Percentiles rank a stretch among this genome's conserved stretches.
These are phyloP conservation scores for Autographa pulchrina DNA, from an alignment of 2,888 invertebrate species.

Conservation along the genomic window DNA sequence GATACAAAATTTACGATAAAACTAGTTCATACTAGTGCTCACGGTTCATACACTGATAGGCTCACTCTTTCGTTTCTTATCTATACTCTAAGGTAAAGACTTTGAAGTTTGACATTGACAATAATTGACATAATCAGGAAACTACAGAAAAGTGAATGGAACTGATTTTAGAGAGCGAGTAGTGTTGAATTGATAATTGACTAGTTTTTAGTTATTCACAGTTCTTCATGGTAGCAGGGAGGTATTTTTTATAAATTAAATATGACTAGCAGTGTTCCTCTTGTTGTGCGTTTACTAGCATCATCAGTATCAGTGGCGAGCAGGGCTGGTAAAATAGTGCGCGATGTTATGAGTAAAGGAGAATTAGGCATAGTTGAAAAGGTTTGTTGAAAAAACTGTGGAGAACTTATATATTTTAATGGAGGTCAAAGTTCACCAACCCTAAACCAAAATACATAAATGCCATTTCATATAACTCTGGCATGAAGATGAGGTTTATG, in stretches of 20 bases:
- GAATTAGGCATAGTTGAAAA: slow-evolving; percentile 98
- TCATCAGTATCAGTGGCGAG: slow-evolving; percentile 94
- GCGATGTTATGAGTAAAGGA: slow-evolving; percentile 96
- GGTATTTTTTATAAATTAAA: slow-evolving; percentile 30
- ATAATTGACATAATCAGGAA: slow-evolving; percentile 3
- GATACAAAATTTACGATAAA: no score
- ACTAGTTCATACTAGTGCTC: no score
- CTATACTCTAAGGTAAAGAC: no score
- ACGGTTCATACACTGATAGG: no score
- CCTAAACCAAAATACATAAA: background rate
- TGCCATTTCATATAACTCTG: background rate
- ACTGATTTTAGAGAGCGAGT: background rate
- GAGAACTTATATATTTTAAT: background rate
- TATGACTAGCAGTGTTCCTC: slow-evolving; percentile 91
- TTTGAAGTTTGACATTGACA: background rate
- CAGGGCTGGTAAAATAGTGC: slow-evolving; percentile 96
- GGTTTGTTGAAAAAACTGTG: slow-evolving; percentile 80
- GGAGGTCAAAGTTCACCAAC: background rate
- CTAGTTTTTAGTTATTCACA: background rate
- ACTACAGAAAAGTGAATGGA: background rate
- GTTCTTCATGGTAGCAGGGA: background rate
- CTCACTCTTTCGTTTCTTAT: no score
- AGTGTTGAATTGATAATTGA: background rate
- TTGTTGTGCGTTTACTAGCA: slow-evolving; percentile 93
- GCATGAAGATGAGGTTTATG: background rate